phyloP scores from a whole-genome alignment of 2,797 vertebrate species.

The Oreortyx pictus region DNA sequence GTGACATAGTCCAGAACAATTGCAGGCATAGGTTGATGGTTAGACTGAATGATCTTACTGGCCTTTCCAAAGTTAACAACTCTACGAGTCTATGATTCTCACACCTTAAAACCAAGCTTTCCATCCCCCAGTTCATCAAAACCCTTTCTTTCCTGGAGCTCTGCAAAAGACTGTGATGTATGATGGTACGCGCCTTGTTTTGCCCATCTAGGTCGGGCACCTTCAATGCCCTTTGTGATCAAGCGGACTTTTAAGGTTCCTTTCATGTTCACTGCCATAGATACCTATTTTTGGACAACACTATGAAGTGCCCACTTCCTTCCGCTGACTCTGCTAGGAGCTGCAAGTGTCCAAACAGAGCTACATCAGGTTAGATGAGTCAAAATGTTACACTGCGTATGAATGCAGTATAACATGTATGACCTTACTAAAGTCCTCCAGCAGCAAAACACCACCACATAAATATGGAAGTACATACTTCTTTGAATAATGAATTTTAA shows the following conservation, averaged over 20 bases:
- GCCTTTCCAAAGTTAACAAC: too few species aligned
- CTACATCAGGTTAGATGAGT: not conserved
- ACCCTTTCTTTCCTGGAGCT: not conserved
- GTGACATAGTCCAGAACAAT: too few species aligned
- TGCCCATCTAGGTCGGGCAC: rapidly evolving
- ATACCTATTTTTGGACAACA: not conserved
- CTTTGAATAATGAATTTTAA: conserved; percentile 59
- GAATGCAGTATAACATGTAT: not conserved
- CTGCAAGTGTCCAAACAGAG: not conserved
- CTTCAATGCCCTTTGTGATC: not conserved
- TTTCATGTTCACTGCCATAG: not conserved
- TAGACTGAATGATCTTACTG: too few species aligned
- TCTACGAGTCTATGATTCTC: not conserved
- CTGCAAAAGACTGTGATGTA: not conserved
- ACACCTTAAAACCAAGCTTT: not conserved
- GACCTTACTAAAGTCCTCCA: not conserved
- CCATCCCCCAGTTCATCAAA: not conserved
- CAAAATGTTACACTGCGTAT: not conserved
- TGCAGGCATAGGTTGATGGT: too few species aligned
- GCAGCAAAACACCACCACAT: conserved; percentile 19
- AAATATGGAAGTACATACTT: conserved; percentile 14
- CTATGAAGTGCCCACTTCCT: not conserved
- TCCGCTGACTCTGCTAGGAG: not conserved
- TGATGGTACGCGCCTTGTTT: not conserved
- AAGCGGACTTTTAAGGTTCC: not conserved